Conservation (phyloP, 2,888 invertebrate species). For the Eugnorisma glareosa region DNA sequence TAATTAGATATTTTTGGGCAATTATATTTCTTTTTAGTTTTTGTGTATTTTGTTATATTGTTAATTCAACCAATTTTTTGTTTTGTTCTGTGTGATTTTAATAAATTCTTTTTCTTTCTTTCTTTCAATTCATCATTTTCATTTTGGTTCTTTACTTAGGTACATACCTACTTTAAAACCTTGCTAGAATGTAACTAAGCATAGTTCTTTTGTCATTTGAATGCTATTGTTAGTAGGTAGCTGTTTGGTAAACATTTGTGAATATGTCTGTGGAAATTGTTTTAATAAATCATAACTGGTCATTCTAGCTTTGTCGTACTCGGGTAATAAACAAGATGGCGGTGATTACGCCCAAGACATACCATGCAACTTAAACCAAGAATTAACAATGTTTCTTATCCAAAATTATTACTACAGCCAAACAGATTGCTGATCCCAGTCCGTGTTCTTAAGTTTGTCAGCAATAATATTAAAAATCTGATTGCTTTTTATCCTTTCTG, state of each 20-base stretch:
- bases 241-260: neutral
- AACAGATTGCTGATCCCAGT: neutral
- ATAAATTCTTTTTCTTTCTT: too few relatives aligned
- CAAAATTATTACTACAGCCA: neutral
- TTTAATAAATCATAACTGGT: neutral
- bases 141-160: neutral
- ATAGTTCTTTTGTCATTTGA: neutral
- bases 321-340: neutral
- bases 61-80: too few relatives aligned
- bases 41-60: too few relatives aligned
- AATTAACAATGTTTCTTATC: too few relatives aligned
- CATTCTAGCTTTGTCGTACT: neutral
- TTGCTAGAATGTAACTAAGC: neutral
- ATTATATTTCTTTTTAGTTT: too few relatives aligned
- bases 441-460: neutral
- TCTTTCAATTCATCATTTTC: neutral
- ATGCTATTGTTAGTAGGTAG: neutral
- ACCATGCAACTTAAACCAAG: neutral
- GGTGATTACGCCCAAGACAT: neutral
- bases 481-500: constrained; percentile 1
- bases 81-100: too few relatives aligned
- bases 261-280: neutral
- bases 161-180: neutral
- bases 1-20: too few relatives aligned
- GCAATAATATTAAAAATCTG: constrained; percentile 20